A percentile compares a stretch with the other conserved stretches of the same genome.
Evolutionary conservation across 1,140 invertebrate genomes (phyloP).

Genomic region (Trichonephila clavata): DNA sequence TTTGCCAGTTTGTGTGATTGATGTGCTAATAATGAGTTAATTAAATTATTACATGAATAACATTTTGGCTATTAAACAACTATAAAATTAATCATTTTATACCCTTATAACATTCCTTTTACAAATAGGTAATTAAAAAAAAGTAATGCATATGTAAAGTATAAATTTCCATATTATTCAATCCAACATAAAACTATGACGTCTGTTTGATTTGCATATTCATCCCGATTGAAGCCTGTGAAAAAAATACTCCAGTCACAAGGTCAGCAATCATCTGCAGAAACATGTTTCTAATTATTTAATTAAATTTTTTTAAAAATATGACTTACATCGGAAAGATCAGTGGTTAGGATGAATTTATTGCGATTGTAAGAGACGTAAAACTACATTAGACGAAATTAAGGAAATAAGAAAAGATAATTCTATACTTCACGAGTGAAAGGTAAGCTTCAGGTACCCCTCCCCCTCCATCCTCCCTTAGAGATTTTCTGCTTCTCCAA

Average conservation of each 20-base stretch:
- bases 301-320: not conserved
- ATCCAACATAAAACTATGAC: too few relatives aligned
- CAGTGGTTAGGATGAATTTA: not conserved
- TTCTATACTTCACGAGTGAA: not conserved
- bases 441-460: not conserved
- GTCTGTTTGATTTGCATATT: too few relatives aligned
- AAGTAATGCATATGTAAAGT: too few relatives aligned
- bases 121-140: too few relatives aligned
- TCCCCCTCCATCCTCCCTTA: not conserved
- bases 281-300: not conserved
- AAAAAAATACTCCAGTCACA: not conserved
- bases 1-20: too few relatives aligned
- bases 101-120: too few relatives aligned
- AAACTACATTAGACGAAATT: not conserved
- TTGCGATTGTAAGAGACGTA: not conserved
- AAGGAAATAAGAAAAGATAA: not conserved
- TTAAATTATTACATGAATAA: too few relatives aligned
- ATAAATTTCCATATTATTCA: too few relatives aligned
- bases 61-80: too few relatives aligned
- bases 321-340: not conserved
- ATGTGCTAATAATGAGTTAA: too few relatives aligned
- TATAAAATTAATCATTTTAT: too few relatives aligned
- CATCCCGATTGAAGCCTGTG: too few relatives aligned
- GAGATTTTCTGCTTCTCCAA: not conserved
- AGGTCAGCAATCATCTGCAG: not conserved